Base-by-base conservation (phyloP, 2,888 invertebrate genomes). In the Lepidonotus clava region DNA sequence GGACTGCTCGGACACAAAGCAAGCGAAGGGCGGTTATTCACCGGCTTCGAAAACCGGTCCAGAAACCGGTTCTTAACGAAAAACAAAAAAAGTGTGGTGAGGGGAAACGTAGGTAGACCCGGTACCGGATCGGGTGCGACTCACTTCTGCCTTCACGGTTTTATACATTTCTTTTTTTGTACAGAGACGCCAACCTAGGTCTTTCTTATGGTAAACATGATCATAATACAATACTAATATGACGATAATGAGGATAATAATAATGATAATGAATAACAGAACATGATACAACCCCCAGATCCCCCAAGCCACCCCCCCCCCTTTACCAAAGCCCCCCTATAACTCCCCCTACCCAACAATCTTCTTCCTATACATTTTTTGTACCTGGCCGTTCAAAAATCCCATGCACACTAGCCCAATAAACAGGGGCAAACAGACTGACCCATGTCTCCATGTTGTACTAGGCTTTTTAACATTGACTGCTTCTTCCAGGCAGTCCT, bases 71-170 rank as follows among this genome's bases (percentile, higher is more conserved):
- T n/a, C n/a, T n/a, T n/a, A n/a, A n/a, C n/a, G n/a, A n/a, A n/a
- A n/a, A n/a, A n/a, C n/a, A n/a, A n/a, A n/a, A n/a, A n/a, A n/a
- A n/a, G n/a, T 28, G 61, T 61, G 61, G 61, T 28, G 71, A 71
- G 80, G 34, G 24, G 56, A 34, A 36, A n/a, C 56, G 34, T 83
- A 83, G 83, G 24, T 83, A 56, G 53, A 36, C 34, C 34, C 38
- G n/a, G 83, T 28, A 14, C 24, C 34, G 56, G n/a, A 51, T 36
- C 53, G 61, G 53, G 38, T 56, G n/a, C 18, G 32, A 66, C 66
- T 53, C 67, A 67, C 56, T 66, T 84, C 84, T 84, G 84, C 84
- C 84, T 84, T 84, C 41, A 66, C 61, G 56, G 67, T 84, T 84
- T 84, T 84, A 67, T 84, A 84, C 61, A 38, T 53, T 56, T 84